Percentiles rank a stretch among this genome's conserved stretches.
Conservation (phyloP, 1,140 invertebrate genomes). For the Latrodectus geometricus region DNA sequence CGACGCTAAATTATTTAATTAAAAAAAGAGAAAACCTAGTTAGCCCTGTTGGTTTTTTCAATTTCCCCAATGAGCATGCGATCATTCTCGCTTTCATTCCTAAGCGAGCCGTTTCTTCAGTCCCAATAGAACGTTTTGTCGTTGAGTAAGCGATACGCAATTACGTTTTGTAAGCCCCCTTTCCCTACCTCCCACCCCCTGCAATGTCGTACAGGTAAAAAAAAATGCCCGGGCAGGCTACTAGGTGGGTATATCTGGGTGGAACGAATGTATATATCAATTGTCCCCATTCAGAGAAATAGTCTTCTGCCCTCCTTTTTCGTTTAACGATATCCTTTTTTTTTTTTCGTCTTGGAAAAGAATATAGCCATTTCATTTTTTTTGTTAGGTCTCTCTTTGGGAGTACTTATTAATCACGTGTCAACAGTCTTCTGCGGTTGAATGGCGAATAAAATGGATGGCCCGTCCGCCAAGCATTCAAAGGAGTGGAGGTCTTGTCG, state of each 20-base stretch:
- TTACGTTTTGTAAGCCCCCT: conserved; percentile 21
- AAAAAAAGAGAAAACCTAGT: conserved; percentile 50
- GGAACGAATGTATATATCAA: too few species aligned
- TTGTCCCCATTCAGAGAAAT: too few species aligned
- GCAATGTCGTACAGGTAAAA: too few species aligned
- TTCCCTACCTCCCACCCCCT: too few species aligned
- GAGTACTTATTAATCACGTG: conserved; percentile 57
- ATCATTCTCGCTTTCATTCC: not conserved
- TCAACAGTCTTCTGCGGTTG: not conserved
- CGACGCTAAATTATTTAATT: conserved; percentile 58
- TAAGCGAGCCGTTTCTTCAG: not conserved
- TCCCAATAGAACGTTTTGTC: conserved; percentile 26
- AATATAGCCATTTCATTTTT: not conserved
- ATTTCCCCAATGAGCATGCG: conserved; percentile 36
- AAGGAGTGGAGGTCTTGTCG: too few species aligned
- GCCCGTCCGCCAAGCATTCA: too few species aligned
- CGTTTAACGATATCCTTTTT: conserved; percentile 15
- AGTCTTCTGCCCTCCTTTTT: too few species aligned
- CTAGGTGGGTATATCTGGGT: too few species aligned
- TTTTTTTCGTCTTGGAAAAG: not conserved
- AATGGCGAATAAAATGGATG: too few species aligned
- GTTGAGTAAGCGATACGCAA: conserved; percentile 57
- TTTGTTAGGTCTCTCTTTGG: conserved; percentile 13
- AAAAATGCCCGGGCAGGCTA: too few species aligned
- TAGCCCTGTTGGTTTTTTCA: conserved; percentile 50